phyloP scores from a whole-genome alignment of 2,888 invertebrate genomes.

The Rhopalosiphum nymphaeae region DNA sequence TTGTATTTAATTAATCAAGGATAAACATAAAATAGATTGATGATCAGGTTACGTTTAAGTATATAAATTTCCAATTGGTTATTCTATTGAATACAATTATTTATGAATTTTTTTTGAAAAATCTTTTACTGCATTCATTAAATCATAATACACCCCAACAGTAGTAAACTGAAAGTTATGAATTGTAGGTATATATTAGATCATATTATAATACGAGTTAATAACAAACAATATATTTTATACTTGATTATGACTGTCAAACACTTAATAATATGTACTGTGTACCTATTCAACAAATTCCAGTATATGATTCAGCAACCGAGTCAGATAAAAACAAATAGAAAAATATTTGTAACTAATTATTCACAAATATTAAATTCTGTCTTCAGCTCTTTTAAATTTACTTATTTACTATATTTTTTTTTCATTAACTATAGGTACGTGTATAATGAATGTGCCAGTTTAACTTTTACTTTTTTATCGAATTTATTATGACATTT shows the following conservation, averaged over 20 bases:
- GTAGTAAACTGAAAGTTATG: neutral
- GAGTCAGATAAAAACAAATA: neutral
- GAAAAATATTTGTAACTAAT: neutral
- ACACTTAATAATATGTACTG: neutral
- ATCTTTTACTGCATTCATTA: neutral
- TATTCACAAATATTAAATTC: neutral
- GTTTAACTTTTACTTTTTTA: neutral
- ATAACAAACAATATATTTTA: neutral
- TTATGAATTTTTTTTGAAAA: neutral
- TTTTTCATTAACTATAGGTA: neutral
- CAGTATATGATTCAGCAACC: neutral
- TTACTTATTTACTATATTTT: neutral
- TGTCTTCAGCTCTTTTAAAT: neutral
- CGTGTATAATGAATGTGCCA: neutral
- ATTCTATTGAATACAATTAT: neutral
- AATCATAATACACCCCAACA: neutral
- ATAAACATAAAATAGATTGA: neutral
- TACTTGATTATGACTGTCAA: neutral
- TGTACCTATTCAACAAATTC: neutral
- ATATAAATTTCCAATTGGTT: neutral
- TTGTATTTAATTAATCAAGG: neutral
- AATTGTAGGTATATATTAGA: neutral
- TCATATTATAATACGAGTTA: neutral
- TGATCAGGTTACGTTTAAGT: neutral
- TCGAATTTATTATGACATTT: neutral